Evolutionary conservation across 2,888 invertebrate species (phyloP), one percentile per base, ranked within the genome.

Genomic region (Amphipyra berbera): DNA sequence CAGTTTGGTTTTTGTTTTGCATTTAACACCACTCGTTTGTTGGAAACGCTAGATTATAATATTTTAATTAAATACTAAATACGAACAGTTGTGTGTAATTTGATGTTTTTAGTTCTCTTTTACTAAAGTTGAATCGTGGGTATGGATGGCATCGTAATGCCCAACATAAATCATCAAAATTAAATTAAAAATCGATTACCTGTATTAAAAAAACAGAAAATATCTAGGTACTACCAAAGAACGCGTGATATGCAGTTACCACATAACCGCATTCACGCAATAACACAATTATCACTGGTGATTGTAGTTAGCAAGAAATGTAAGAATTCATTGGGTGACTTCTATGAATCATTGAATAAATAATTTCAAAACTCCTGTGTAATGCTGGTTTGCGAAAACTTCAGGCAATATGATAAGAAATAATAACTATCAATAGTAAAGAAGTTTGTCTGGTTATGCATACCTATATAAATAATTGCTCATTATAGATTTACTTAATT

Each of bases 261-360:
- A 35, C 41, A 35, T 35, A 44, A 46, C 15, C 30, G 46, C 45
- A 47, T 57, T 47, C 61, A 61, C 45, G 35, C 10, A 48, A 45
- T 47, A 58, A 60, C 45, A 40, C n/a, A 48, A 45, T 55, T 54
- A 54, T 65, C 45, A 62, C n/a, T n/a, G n/a, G n/a, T n/a, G n/a
- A n/a, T n/a, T 48, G 50, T 13, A 68, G 44, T 53, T 44, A 27
- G n/a, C n/a, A n/a, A n/a, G n/a, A n/a, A n/a, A n/a, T n/a, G 14
- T 40, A 61, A 49, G 47, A 53, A 49, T 61, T 40, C 47, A 49
- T 55, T 46, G 41, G 55, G 57, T 54, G 14, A 13, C 15, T 50
- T 41, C 6, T 46, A 45, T 67, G 73, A 67, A 44, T 67, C 62
- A 76, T 44, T 60, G 41, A 48, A 46, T 42, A 46, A 56, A 46